Evolutionary conservation across 30 jellyfish, hydroid and myxozoan genomes (phyloP).

Genomic region (Aurelia sp.): DNA sequence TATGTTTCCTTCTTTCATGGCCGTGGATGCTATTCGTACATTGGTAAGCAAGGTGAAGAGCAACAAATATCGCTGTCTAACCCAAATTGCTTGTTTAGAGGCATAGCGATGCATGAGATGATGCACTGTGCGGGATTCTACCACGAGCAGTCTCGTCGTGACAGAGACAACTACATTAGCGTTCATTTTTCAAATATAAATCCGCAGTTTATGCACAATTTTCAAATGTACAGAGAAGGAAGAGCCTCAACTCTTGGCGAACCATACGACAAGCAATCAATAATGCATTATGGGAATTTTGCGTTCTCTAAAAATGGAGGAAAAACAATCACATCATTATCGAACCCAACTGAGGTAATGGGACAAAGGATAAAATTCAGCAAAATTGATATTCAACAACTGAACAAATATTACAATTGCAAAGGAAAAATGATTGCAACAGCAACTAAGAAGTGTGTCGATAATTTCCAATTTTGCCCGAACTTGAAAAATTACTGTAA

Average conservation of each 20-base stretch:
- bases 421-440: background rate
- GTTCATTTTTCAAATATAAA: slow-evolving; percentile 15
- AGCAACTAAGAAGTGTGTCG: background rate
- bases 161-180: slow-evolving; percentile 27
- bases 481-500: too few relatives aligned
- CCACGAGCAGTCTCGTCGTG: slow-evolving; percentile 66
- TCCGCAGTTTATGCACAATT: slow-evolving; percentile 63
- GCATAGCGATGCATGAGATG: slow-evolving; percentile 91
- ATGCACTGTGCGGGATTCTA: slow-evolving; percentile 78
- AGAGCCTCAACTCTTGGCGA: slow-evolving; percentile 82
- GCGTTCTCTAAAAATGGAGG: background rate
- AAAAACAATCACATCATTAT: too few relatives aligned
- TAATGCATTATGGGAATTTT: slow-evolving; percentile 95
- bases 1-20: slow-evolving; percentile 79
- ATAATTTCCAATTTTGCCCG: too few relatives aligned
- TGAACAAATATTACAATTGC: slow-evolving; percentile 1
- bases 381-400: slow-evolving; percentile 16
- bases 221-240: slow-evolving; percentile 80
- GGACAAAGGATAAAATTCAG: too few relatives aligned
- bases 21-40: slow-evolving; percentile 82
- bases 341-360: too few relatives aligned
- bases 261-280: slow-evolving; percentile 76
- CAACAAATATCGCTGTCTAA: slow-evolving; percentile 79
- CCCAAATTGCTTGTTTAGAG: slow-evolving; percentile 72
- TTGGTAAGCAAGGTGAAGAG: slow-evolving; percentile 86